Percentiles rank a stretch among this genome's conserved stretches.
Evolutionary conservation across 2,797 vertebrate species (phyloP).

Genomic region (Halcyon badia): DNA sequence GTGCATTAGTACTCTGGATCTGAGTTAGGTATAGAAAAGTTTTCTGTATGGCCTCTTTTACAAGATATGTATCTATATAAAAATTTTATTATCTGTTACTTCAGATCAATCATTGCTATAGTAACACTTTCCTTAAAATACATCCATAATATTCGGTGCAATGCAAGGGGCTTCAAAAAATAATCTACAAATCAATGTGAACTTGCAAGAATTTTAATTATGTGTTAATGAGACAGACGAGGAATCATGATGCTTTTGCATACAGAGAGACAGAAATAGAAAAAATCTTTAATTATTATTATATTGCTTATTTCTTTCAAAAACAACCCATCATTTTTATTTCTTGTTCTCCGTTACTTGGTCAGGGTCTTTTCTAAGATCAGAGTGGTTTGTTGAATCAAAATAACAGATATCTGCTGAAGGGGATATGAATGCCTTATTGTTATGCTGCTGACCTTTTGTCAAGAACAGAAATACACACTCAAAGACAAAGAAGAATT

Average conservation of each 20-base stretch:
- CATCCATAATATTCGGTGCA: background rate
- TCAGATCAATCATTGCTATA: background rate
- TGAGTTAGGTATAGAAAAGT: rapidly evolving
- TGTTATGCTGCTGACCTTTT: constrained; percentile 50
- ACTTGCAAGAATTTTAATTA: constrained; percentile 16
- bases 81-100: background rate
- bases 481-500: constrained; percentile 10
- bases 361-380: background rate
- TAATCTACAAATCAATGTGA: background rate
- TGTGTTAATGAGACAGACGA: background rate
- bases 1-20: background rate
- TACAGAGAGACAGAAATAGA: background rate
- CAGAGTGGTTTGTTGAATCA: constrained; percentile 38
- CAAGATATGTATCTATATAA: background rate
- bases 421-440: constrained; percentile 45
- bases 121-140: background rate
- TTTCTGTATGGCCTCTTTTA: background rate
- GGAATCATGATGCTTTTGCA: background rate
- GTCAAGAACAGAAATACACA: background rate
- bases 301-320: background rate
- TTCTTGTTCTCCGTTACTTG: background rate
- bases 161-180: background rate
- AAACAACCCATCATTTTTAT: background rate
- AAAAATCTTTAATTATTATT: background rate
- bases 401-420: constrained; percentile 48